Percentiles rank a stretch among this genome's conserved stretches.
Evolutionary conservation across 2,113 vertebrate species (phyloP).

Genomic region (Promerops cafer): DNA sequence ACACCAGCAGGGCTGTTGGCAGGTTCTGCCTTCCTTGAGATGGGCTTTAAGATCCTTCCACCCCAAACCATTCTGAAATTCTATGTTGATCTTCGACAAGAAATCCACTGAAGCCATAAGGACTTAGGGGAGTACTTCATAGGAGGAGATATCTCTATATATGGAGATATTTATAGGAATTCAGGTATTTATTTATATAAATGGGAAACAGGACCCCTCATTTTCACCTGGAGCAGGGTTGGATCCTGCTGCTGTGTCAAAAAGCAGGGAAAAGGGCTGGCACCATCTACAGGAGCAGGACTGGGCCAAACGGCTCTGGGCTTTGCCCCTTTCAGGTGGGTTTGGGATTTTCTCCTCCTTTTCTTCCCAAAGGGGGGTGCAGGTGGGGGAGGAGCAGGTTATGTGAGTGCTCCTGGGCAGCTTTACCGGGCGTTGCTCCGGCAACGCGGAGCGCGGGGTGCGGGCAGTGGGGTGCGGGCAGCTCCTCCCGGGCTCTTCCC

Average conservation of each 20-base stretch:
- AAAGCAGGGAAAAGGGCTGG: background rate
- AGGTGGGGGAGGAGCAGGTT: background rate
- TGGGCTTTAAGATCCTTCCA: background rate
- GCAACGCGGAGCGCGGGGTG: fast-evolving
- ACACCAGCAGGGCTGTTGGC: background rate
- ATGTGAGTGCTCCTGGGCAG: background rate
- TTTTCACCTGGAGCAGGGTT: background rate
- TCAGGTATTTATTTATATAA: background rate
- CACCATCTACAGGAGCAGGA: fast-evolving
- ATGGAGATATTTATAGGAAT: background rate
- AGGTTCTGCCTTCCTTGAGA: background rate
- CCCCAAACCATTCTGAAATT: background rate
- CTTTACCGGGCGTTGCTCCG: background rate
- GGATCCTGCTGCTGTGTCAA: background rate
- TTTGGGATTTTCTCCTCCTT: background rate
- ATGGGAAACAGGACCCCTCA: fast-evolving
- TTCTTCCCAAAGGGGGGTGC: background rate
- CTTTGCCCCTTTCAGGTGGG: background rate
- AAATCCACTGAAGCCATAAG: background rate
- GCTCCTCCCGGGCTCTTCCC: background rate
- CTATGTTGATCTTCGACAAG: background rate
- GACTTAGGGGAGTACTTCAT: background rate
- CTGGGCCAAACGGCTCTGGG: fast-evolving
- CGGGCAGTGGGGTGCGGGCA: background rate
- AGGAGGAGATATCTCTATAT: background rate